phyloP scores from a whole-genome alignment of 2,888 invertebrate species.

The Andrena dorsata region DNA sequence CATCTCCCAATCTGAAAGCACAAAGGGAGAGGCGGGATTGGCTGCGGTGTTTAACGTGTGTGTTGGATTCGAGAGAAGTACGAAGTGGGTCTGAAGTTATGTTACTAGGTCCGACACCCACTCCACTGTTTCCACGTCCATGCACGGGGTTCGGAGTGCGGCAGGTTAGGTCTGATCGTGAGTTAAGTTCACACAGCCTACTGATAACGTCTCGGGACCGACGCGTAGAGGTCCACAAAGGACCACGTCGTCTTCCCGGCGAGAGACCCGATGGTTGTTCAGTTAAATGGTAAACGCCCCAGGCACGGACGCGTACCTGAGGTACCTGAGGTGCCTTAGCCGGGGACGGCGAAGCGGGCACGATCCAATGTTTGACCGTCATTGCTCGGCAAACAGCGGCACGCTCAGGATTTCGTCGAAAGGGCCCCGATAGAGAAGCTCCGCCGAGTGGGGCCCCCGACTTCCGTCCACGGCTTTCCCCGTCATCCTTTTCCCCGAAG shows the following conservation, averaged over 20 bases:
- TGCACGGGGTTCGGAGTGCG: too few species aligned
- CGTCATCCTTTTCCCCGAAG: slow-evolving; percentile 57
- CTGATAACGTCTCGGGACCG: neutral
- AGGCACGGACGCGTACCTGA: slow-evolving; percentile 35
- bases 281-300: slow-evolving; percentile 65
- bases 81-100: too few species aligned
- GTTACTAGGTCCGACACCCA: too few species aligned
- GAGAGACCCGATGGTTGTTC: slow-evolving; percentile 59
- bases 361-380: slow-evolving; percentile 80
- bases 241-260: slow-evolving; percentile 49
- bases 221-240: slow-evolving; percentile 18
- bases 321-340: slow-evolving; percentile 34
- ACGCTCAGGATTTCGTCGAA: slow-evolving; percentile 74
- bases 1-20: too few species aligned
- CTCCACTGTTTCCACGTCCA: too few species aligned
- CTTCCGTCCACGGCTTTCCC: slow-evolving; percentile 31
- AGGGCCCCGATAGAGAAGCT: slow-evolving; percentile 63
- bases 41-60: too few species aligned
- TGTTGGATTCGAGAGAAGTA: too few species aligned
- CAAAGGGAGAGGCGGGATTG: too few species aligned
- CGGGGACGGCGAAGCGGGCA: slow-evolving; percentile 73
- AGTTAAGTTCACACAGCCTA: neutral
- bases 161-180: too few species aligned
- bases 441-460: slow-evolving; percentile 50
- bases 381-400: slow-evolving; percentile 81